Evolutionary conservation across 2,113 vertebrate genomes (phyloP), one percentile per base, ranked within the genome.

Genomic region (Dasyurus viverrinus): DNA sequence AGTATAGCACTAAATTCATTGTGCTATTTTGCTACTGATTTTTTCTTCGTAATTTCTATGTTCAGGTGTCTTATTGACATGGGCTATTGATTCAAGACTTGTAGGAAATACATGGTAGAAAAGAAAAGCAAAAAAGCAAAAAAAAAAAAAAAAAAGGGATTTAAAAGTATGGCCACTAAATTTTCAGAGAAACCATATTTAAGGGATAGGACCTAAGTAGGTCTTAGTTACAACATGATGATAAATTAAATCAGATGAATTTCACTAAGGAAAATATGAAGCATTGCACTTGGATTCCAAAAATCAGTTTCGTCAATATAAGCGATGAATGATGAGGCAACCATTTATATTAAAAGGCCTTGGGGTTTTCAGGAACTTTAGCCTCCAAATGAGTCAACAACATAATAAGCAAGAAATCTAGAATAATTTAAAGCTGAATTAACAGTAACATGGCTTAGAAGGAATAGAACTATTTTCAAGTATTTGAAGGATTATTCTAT

Each of bases 41-140:
- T 96, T 95, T 97, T 93, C 27, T 93, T 94, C 91, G 84, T 94
- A 57, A 53, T 94, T 95, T 97, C 91, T 91, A 93, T 97, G 91
- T 94, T 97, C 96, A 95, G 90, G 76, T 97, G 36, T 97, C 89
- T 36, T 94, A 89, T 93, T 96, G 95, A 94, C 89, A 57, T 46
- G 95, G 42, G 42, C 48, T 84, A 6, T 84, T 95, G 91, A 91
- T 92, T 97, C 50, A 93, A 97, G 90, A 96, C 30, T 95, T 95
- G 46, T 90, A 94, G 54, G 54, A 25, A 92, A 97, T 97, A 92
- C 42, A 91, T 94, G 46, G 91, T 93, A 96, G 57, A 84, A 92
- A 92, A 91, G n/a, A 22, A 89, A 60, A 55, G 4, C 25, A 90
- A 24, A 96, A 91, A 93, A 96, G 89, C 84, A 89, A 91, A 24